Conservation (phyloP, 2,797 vertebrate species). For the Craterocephalus amniculus region DNA sequence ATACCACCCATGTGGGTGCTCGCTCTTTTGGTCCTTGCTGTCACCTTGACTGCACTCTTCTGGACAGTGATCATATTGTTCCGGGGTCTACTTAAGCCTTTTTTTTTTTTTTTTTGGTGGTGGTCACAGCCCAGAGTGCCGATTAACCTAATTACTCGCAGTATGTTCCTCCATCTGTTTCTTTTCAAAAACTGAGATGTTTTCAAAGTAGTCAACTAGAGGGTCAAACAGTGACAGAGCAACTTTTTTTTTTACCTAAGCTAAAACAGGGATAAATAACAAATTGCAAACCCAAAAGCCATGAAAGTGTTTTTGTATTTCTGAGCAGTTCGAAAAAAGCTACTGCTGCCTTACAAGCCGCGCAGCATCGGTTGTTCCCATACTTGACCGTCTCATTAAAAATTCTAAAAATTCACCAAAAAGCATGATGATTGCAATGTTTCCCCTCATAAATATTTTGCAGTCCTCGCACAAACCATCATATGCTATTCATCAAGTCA, state of each 20-base stretch:
- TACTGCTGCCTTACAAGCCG: neutral
- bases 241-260: neutral
- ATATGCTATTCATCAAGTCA: slow-evolving; percentile 54
- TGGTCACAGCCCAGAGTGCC: too few species aligned
- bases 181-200: neutral
- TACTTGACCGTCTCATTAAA: slow-evolving; percentile 12
- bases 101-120: neutral
- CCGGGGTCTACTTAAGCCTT: neutral
- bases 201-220: neutral
- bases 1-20: neutral
- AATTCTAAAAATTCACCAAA: slow-evolving; percentile 23
- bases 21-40: neutral
- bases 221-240: neutral
- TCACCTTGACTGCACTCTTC: neutral
- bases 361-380: neutral
- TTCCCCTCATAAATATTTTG: slow-evolving; percentile 52
- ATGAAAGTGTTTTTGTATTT: neutral
- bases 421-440: slow-evolving; percentile 30
- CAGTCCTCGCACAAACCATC: slow-evolving; percentile 41
- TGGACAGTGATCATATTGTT: neutral
- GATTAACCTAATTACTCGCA: neutral
- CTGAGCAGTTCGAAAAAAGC: neutral
- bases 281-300: neutral
- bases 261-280: neutral
- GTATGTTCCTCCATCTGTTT: neutral